Evolutionary conservation across 2,113 vertebrate genomes (phyloP), one percentile per base, ranked within the genome.

Genomic region (Ictalurus furcatus): DNA sequence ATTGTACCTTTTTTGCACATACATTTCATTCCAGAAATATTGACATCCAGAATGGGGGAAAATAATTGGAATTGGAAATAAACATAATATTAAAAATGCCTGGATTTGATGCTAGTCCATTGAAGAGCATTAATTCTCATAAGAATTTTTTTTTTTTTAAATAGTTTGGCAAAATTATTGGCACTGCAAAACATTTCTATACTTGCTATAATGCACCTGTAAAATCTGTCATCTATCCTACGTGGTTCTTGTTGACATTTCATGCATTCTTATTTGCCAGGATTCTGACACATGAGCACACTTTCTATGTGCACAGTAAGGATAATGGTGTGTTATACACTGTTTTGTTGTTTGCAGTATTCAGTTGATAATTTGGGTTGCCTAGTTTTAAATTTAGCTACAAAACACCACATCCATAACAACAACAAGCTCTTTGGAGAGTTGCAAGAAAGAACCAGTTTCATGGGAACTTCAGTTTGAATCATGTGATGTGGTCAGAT

Each of bases 401-500:
- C 16, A 81, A n/a, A 56, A 34, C 78, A 30, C 76, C 44, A n/a
- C 76, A 25, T 37, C 17, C 8, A 83, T 34, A 59, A 59, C 54
- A 34, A 59, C 56, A 37, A 82, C 3, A 59, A 37, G 56, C n/a
- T 82, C 30, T 61, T 59, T 21, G 19, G 14, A 34, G 30, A 61
- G n/a, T 61, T 82, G 28, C 52, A 59, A 12, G n/a, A 12, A 34
- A 82, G n/a, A 82, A 30, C 44, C 61, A 61, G 58, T 61, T 61
- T 83, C 56, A 83, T 83, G 58, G 30, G 56, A 83, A 61, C 30
- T 83, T 25, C 12, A 61, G 81, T 61, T 25, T 9, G n/a, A 37
- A 37, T 82, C n/a, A 37, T 82, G 19, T 83, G 30, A 83, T 83
- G 81, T 83, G 81, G 81, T 83, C 30, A 61, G 81, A 37, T 83